Conservation (phyloP, 2,113 vertebrate species). For the Ptilonorhynchus violaceus region DNA sequence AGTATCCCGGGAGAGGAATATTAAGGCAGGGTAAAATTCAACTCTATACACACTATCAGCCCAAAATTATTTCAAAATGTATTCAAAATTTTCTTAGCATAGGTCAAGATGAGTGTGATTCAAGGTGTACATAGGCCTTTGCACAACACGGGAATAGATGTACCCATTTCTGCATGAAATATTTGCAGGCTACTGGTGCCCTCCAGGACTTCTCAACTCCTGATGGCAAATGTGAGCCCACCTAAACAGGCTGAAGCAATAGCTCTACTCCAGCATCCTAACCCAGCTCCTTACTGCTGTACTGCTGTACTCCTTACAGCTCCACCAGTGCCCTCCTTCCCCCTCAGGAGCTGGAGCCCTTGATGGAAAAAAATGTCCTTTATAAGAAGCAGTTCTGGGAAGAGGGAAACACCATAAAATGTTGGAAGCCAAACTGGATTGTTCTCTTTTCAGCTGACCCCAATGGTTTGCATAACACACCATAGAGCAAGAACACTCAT, state of each 20-base stretch:
- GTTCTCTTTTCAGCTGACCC: background rate
- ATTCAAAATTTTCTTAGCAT: background rate
- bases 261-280: background rate
- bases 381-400: background rate
- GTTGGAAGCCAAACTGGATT: background rate
- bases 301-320: too few relatives aligned
- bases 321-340: background rate
- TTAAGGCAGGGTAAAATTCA: background rate
- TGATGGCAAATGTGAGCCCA: background rate
- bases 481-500: background rate
- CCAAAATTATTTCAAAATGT: background rate
- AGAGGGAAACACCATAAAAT: background rate
- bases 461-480: background rate
- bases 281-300: background rate
- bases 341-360: background rate
- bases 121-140: background rate
- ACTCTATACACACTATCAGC: fast-evolving
- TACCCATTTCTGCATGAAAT: background rate
- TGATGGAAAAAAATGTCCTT: background rate
- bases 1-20: background rate
- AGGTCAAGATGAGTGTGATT: background rate
- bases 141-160: fast-evolving
- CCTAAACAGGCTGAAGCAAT: background rate
- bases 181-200: background rate
- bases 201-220: background rate